Conservation (phyloP, 2,797 vertebrate species). For the Helarctos malayanus region DNA sequence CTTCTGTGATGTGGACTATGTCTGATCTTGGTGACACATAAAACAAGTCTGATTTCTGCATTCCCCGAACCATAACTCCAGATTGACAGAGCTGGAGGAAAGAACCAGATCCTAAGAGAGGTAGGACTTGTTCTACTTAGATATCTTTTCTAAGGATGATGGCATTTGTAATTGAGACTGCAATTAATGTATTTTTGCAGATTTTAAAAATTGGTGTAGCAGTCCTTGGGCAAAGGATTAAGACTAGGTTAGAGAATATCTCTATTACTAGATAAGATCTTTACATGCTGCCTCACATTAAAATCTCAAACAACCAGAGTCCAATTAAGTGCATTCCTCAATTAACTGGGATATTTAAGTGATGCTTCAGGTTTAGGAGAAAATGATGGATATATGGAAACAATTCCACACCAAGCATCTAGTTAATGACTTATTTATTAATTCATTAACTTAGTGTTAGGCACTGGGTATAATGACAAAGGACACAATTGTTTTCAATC, state of each 20-base stretch:
- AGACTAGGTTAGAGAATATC: neutral
- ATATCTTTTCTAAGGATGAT: neutral
- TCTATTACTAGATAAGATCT: conserved; percentile 20
- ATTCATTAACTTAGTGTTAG: conserved; percentile 3
- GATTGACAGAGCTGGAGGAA: conserved; percentile 22
- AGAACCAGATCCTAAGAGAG: neutral
- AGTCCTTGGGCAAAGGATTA: neutral
- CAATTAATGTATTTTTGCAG: neutral
- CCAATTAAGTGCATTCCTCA: neutral
- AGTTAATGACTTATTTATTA: neutral
- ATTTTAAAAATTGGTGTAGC: conserved; percentile 13
- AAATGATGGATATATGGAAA: neutral
- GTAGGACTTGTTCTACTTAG: conserved; percentile 45
- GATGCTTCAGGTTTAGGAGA: neutral
- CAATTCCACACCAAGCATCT: neutral
- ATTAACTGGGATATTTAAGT: conserved; percentile 41
- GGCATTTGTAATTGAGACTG: neutral
- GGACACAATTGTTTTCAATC: neutral
- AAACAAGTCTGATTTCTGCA: neutral
- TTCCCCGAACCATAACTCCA: conserved; percentile 34
- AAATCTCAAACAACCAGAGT: neutral
- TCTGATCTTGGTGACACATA: conserved; percentile 27
- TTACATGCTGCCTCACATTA: neutral
- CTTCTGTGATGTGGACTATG: neutral
- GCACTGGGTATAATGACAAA: neutral